phyloP scores from a whole-genome alignment of 1,140 invertebrate genomes.

The Cyphomyrmex costatus region DNA sequence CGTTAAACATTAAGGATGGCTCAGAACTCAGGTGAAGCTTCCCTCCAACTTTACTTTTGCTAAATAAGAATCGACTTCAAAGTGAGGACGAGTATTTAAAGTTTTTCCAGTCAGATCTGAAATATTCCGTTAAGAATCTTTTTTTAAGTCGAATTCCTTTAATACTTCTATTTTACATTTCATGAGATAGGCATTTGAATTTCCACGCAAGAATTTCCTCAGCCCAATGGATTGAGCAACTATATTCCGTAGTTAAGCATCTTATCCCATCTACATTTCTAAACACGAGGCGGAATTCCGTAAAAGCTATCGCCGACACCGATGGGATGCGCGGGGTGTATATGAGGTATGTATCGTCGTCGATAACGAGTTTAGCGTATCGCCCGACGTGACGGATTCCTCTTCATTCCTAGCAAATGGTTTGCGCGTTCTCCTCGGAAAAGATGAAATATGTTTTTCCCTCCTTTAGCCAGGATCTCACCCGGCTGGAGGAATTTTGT shows the following conservation, averaged over 20 bases:
- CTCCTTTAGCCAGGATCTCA: not conserved
- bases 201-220: conserved; percentile 16
- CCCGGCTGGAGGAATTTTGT: conserved; percentile 22
- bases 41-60: not conserved
- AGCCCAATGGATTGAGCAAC: conserved; percentile 23
- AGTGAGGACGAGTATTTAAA: conserved; percentile 8
- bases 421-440: not conserved
- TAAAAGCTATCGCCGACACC: conserved; percentile 4
- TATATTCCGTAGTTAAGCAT: conserved; percentile 43
- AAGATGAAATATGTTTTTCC: not conserved
- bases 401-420: not conserved
- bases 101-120: not conserved
- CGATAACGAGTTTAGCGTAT: conserved; percentile 38
- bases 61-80: conserved; percentile 15
- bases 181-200: conserved; percentile 39
- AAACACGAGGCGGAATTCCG: conserved; percentile 23
- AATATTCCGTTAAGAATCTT: conserved; percentile 14
- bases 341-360: not conserved
- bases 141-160: conserved; percentile 22
- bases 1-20: not conserved
- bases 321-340: not conserved
- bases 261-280: conserved; percentile 24
- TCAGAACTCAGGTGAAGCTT: not conserved
- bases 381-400: conserved; percentile 1
- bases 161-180: conserved; percentile 25